phyloP scores from a whole-genome alignment of 1,140 invertebrate genomes.

The Anagrus nilaparvatae region DNA sequence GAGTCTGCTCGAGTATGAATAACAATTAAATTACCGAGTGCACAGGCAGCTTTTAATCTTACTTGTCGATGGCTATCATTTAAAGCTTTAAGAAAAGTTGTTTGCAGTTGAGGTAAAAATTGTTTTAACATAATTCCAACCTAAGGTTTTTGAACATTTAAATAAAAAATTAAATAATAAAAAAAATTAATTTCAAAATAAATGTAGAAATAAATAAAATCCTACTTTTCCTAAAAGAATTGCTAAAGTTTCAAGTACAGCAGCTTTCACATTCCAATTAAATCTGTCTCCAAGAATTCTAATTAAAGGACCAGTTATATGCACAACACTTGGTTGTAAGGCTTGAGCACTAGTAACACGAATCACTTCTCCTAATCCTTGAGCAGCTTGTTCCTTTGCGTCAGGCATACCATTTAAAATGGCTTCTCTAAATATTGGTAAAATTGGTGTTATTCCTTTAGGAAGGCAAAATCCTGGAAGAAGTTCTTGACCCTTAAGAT shows the following conservation, averaged over 20 bases:
- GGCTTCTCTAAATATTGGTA: conserved; percentile 92
- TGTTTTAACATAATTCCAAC: conserved; percentile 90
- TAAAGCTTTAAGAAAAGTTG: conserved; percentile 90
- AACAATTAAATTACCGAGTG: conserved; percentile 77
- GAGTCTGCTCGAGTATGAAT: conserved; percentile 85
- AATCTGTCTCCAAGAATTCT: conserved; percentile 94
- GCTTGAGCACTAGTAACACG: conserved; percentile 72
- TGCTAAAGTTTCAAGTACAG: conserved; percentile 88
- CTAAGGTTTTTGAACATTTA: conserved; percentile 32
- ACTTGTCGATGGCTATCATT: conserved; percentile 82
- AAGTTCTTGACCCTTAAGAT: conserved; percentile 67
- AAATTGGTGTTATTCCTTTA: conserved; percentile 87
- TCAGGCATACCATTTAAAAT: conserved; percentile 90
- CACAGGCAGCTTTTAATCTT: conserved; percentile 78
- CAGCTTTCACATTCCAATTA: conserved; percentile 85
- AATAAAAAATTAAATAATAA: conserved; percentile 14
- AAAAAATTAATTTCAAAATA: too few species aligned
- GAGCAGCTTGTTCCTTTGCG: conserved; percentile 89
- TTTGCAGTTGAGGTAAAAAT: conserved; percentile 96
- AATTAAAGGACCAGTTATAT: conserved; percentile 95
- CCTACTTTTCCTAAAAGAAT: conserved; percentile 77
- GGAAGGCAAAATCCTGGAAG: conserved; percentile 92
- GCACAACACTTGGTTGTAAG: conserved; percentile 88
- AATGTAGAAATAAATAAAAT: conserved; percentile 9
- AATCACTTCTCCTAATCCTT: conserved; percentile 88